Evolutionary conservation across 2,113 vertebrate genomes (phyloP).

Genomic region (Dicentrarchus labrax): DNA sequence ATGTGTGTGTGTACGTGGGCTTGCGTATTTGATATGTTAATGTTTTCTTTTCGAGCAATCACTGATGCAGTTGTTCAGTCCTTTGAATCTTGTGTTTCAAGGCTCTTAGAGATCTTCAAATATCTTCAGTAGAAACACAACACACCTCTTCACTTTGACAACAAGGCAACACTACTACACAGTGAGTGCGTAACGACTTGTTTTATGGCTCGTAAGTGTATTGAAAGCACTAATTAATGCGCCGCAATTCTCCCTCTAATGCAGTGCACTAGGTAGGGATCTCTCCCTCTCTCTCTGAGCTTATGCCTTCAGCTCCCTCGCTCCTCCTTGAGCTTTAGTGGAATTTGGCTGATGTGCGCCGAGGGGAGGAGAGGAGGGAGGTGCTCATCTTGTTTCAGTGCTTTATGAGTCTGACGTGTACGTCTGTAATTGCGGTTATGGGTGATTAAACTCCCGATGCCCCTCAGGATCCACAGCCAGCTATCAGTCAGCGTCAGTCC

Average conservation of each 20-base stretch:
- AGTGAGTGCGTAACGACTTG: slow-evolving; percentile 58
- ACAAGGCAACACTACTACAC: slow-evolving; percentile 42
- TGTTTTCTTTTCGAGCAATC: slow-evolving; percentile 53
- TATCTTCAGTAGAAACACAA: slow-evolving; percentile 41
- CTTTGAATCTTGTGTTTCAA: slow-evolving; percentile 66
- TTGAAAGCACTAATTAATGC: slow-evolving; percentile 79
- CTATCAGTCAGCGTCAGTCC: slow-evolving; percentile 81
- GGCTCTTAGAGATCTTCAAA: slow-evolving; percentile 52
- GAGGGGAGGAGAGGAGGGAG: slow-evolving; percentile 71
- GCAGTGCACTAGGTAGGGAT: slow-evolving; percentile 51
- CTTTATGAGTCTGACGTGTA: slow-evolving; percentile 87
- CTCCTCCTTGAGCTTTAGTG: slow-evolving; percentile 79
- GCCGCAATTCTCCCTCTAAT: slow-evolving; percentile 54
- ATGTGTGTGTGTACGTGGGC: slow-evolving; percentile 48
- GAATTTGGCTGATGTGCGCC: slow-evolving; percentile 78
- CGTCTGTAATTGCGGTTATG: slow-evolving; percentile 88
- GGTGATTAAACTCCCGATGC: slow-evolving; percentile 89
- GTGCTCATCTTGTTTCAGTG: slow-evolving; percentile 85
- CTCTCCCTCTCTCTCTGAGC: slow-evolving; percentile 48
- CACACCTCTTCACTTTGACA: slow-evolving; percentile 56
- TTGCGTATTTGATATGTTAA: slow-evolving; percentile 77
- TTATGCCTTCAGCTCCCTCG: slow-evolving; percentile 63
- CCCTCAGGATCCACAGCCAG: slow-evolving; percentile 82
- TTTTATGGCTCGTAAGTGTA: slow-evolving; percentile 71
- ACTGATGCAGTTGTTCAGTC: slow-evolving; percentile 31